Base-by-base conservation (phyloP, 2,888 invertebrate genomes). In the Ganaspis brasiliensis region DNA sequence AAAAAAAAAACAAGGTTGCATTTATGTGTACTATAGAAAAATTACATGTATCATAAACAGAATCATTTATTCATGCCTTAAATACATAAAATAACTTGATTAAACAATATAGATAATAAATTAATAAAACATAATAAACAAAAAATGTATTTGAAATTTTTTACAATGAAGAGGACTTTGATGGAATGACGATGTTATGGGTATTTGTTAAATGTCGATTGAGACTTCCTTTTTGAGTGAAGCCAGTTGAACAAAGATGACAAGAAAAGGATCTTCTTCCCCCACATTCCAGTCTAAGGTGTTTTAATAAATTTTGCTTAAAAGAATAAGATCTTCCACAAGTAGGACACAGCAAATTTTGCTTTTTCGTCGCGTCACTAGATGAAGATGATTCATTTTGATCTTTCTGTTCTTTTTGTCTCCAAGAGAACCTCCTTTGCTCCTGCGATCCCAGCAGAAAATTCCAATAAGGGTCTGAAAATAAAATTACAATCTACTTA, bases 281-380 rank as follows among this genome's bases (percentile, higher is more conserved):
- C 2, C 90, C 90, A 83, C 92, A 93, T 79, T 92, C 92, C 78
- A 90, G 91, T 77, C 91, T 92, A 81, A 91, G 84, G 78, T 92
- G 92, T 77, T 96, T 93, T 89, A 94, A 91, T 83, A 95, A 92
- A 87, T 94, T 95, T 87, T 94, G 93, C 84, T 89, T 90, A 79
- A 89, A 84, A 45, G 88, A 89, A 85, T 92, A 92, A 12, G 80
- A 79, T 81, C 89, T 89, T 9, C 89, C 90, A 81, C 92, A 93
- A 55, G 86, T 88, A 12, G 87, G 86, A 77, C 92, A 92, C 57
- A 26, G 12, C 5, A 57, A 57, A 57, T 12, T 57, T 24, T 40
- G 4, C 12, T 14, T 45, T 45, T 45, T 67, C 2, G 8, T 5
- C 14, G 21, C 9, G 2, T 37, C 61, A 16, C 0, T 12, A 5